Conservation (phyloP, 2,888 invertebrate genomes). For the Elegia similella region DNA sequence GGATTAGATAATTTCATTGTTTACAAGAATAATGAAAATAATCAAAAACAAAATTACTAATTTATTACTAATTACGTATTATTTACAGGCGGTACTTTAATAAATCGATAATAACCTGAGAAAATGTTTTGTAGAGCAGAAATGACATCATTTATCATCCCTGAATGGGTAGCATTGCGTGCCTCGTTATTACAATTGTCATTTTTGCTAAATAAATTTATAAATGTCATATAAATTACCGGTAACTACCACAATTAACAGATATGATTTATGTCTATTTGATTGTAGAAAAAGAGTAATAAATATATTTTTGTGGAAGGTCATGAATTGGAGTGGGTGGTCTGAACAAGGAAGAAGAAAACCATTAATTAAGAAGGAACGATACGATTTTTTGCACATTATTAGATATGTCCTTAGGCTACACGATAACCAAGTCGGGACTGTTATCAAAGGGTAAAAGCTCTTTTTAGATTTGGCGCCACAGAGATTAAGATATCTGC, state of each 20-base stretch:
- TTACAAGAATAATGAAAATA: too few species aligned
- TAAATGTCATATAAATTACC: slow-evolving; percentile 10
- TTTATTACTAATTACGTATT: slow-evolving; percentile 3
- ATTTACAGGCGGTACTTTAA: slow-evolving; percentile 21
- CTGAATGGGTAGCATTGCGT: slow-evolving; percentile 1
- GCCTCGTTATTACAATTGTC: slow-evolving; percentile 11
- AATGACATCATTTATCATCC: slow-evolving; percentile 4
- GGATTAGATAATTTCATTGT: too few species aligned
- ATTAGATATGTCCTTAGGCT: slow-evolving; percentile 56
- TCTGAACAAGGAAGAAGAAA: slow-evolving; percentile 48
- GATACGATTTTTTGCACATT: slow-evolving; percentile 69
- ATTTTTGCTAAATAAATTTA: slow-evolving; percentile 10
- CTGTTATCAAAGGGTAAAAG: slow-evolving; percentile 67
- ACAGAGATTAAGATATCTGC: slow-evolving; percentile 75
- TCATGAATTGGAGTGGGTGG: slow-evolving; percentile 47
- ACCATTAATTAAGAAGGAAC: slow-evolving; percentile 55
- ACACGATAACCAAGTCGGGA: slow-evolving; percentile 66
- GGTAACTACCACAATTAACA: slow-evolving; percentile 8
- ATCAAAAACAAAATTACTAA: not conserved
- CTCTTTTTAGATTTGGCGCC: slow-evolving; percentile 77
- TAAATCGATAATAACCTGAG: slow-evolving; percentile 5
- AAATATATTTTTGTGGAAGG: not conserved
- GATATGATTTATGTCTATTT: slow-evolving; percentile 3
- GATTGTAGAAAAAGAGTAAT: slow-evolving; percentile 3
- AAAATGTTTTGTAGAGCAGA: slow-evolving; percentile 15